Evolutionary conservation across 2,113 vertebrate genomes (phyloP), one percentile per base, ranked within the genome.

Genomic region (Erinaceus europaeus): DNA sequence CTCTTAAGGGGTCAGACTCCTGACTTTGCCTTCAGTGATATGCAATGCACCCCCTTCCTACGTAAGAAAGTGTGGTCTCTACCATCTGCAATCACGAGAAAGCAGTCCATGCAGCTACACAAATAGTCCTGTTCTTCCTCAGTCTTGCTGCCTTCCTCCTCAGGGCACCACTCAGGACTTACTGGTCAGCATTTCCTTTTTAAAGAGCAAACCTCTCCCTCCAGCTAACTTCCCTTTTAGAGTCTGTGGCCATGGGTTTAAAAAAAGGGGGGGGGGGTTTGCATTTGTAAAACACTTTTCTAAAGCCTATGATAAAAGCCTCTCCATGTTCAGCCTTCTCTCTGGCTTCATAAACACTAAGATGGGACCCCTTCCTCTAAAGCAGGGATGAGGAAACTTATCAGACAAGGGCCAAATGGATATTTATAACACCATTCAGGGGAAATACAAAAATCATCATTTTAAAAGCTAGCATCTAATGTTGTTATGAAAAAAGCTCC

Each of bases 131-230:
- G 65, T 52, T 57, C 80, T 73, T 65, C 48, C 72, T 27, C n/a
- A 17, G 25, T 13, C 48, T 27, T 44, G 52, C 21, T 20, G 38
- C 17, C 76, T 59, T 50, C 61, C 75, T 76, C 64, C 44, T 44
- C 29, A 34, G 44, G 29, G 36, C n/a, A 61, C 73, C 44, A 55
- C 44, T 75, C 25, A 38, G 34, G 61, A 67, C 25, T 46, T 57
- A 55, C 44, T 17, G 21, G 21, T 69, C 73, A 81, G 86, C 52
- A 25, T 42, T 78, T 89, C 77, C 73, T 89, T 73, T 90, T 80
- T 13, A 74, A 71, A 79, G 48, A 73, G 48, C 46, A 78, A 87
- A 23, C 23, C 62, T 48, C 53, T 6, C 42, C 48, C 40, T 59
- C 69, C 29, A 55, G 34, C 59, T 57, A 59, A 75, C 72, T 80